Percentiles rank a stretch among this genome's conserved stretches.
Conservation (phyloP, 2,113 vertebrate species). For the Nicator chloris region DNA sequence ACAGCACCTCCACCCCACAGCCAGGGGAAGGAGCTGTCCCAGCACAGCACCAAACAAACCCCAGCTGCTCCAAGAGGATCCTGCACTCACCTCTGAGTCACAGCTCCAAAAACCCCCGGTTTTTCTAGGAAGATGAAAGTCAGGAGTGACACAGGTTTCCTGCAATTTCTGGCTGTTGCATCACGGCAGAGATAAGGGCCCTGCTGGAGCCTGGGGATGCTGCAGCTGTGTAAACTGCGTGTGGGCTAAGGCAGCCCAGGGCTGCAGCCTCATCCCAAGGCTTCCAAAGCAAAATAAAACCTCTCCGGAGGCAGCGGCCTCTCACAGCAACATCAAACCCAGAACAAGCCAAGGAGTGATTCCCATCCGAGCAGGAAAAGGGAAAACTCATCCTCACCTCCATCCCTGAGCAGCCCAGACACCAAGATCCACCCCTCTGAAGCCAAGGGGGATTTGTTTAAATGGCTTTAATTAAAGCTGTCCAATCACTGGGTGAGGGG, state of each 20-base stretch:
- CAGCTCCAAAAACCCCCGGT: neutral
- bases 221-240: slow-evolving; percentile 71
- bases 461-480: neutral
- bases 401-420: neutral
- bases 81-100: neutral
- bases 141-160: neutral
- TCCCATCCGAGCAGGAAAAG: neutral
- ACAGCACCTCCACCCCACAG: neutral
- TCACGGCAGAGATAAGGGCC: neutral
- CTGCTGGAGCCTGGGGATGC: neutral
- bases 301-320: slow-evolving; percentile 6
- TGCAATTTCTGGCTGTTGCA: slow-evolving; percentile 1
- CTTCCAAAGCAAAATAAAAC: slow-evolving; percentile 29
- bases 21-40: neutral
- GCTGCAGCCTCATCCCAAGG: slow-evolving; percentile 6
- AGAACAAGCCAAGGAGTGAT: neutral
- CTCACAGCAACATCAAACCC: neutral
- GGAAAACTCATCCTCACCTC: neutral
- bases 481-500: neutral
- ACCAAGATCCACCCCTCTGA: rapidly evolving
- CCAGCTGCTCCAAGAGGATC: neutral
- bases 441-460: neutral
- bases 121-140: slow-evolving; percentile 29
- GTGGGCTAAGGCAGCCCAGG: slow-evolving; percentile 45
- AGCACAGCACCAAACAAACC: neutral